Base-by-base conservation (phyloP, 53 echinoderm and acorn worm species). In the Holothuria leucospilota region DNA sequence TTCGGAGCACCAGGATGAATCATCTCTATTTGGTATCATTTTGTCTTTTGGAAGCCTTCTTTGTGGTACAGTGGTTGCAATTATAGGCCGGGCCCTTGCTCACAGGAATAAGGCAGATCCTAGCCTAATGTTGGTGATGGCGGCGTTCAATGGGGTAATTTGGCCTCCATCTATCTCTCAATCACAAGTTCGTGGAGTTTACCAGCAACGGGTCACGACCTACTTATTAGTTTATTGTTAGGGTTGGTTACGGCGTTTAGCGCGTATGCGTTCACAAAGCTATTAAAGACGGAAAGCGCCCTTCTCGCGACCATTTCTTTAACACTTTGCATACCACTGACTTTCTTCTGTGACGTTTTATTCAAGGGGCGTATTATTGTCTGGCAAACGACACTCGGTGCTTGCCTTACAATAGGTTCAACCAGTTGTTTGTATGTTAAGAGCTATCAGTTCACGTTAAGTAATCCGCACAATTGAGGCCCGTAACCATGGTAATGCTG, bases 201-300 rank as follows among this genome's bases (percentile, higher is more conserved):
- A 20, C 62, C 62, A 18, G n/a, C 62, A 18, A 62, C 20, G 2
- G n/a, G 62, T 2, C n/a, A 20, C 62, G 62, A 62, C 62, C 20
- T 62, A 18, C 20, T 18, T 1, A 20, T 62, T 20, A 2, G 20
- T 18, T 20, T 62, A 62, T 20, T 62, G 20, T n/a, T 62, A n/a
- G 62, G 62, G 62, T 53, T 87, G 20, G 14, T 81, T 9, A 78
- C 88, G 40, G 29, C 56, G 51, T 42, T 62, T 64, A 25, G 40
- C 21, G 53, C 2, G 25, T 87, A 87, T 42, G 62, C 62, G 1
- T 62, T 62, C 62, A 62, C n/a, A 13, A 13, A 4, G 4, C n/a
- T n/a, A 20, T 62, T 62, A n/a, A 62, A 62, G 62, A 34, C 34
- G 34, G 34, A 34, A 34, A 34, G 34, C 34, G 34, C 34, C 34